phyloP scores from a whole-genome alignment of 2,797 vertebrate species.

The Octomys mimax region DNA sequence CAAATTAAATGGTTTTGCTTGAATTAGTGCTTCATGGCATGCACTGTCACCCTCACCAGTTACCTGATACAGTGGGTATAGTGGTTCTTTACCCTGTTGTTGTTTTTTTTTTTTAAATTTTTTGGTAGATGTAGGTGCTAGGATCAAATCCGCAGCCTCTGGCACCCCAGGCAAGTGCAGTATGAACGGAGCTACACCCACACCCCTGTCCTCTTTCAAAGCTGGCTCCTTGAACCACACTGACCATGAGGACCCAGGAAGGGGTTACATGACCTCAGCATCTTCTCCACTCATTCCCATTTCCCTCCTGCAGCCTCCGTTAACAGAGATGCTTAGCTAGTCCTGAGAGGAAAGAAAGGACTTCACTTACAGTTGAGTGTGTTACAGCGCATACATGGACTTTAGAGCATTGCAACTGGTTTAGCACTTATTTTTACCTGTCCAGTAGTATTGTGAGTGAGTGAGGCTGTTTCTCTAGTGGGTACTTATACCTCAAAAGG shows the following conservation, averaged over 20 bases:
- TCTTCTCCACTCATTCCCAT: too few relatives aligned
- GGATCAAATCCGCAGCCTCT: neutral
- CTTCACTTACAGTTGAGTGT: neutral
- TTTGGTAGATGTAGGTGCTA: neutral
- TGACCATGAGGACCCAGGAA: neutral
- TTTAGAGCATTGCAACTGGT: too few relatives aligned
- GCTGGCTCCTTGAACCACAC: neutral
- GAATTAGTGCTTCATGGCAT: neutral
- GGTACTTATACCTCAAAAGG: too few relatives aligned
- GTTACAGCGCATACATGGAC: neutral
- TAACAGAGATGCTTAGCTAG: neutral
- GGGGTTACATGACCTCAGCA: neutral
- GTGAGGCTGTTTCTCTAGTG: rapidly evolving
- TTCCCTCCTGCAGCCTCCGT: too few relatives aligned
- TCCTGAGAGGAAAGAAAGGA: neutral
- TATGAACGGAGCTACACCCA: too few relatives aligned
- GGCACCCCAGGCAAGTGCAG: neutral
- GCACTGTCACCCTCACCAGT: neutral
- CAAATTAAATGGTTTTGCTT: neutral
- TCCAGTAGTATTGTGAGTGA: neutral
- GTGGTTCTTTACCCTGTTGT: neutral
- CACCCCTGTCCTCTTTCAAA: neutral
- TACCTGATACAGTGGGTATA: rapidly evolving
- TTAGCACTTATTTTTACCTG: neutral
- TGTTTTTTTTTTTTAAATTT: neutral